Conservation (phyloP, 2,888 invertebrate genomes). For the Hypercompe scribonia region DNA sequence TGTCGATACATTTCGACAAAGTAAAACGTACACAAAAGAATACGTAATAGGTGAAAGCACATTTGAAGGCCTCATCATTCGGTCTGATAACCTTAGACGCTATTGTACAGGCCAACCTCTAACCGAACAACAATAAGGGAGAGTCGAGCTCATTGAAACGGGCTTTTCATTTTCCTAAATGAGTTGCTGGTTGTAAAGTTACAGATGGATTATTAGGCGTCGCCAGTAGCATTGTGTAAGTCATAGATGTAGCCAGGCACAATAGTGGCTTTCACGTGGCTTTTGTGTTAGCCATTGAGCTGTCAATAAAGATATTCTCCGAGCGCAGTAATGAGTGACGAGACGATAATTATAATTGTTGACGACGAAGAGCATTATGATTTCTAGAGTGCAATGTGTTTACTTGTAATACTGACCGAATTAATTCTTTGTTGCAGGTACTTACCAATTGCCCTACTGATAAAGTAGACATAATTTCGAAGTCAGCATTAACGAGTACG, state of each 20-base stretch:
- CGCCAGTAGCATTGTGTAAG: slow-evolving; percentile 73
- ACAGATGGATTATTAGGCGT: slow-evolving; percentile 75
- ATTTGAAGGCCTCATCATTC: slow-evolving; percentile 80
- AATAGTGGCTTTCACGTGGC: slow-evolving; percentile 76
- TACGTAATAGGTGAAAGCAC: slow-evolving; percentile 82
- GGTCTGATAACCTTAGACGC: slow-evolving; percentile 82
- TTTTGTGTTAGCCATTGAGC: slow-evolving; percentile 69
- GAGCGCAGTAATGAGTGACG: slow-evolving; percentile 65
- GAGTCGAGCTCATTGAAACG: slow-evolving; percentile 72
- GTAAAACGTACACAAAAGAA: slow-evolving; percentile 69
- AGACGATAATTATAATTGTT: slow-evolving; percentile 69
- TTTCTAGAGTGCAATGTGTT: slow-evolving; percentile 55
- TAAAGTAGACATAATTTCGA: slow-evolving; percentile 35
- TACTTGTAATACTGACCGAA: slow-evolving; percentile 34
- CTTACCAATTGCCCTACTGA: slow-evolving; percentile 43
- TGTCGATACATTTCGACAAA: slow-evolving; percentile 53
- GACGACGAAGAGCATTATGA: slow-evolving; percentile 55
- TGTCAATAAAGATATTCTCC: slow-evolving; percentile 78
- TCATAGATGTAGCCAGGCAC: slow-evolving; percentile 67
- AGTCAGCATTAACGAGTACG: slow-evolving; percentile 35
- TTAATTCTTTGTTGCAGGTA: slow-evolving; percentile 36
- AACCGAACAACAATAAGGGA: slow-evolving; percentile 73
- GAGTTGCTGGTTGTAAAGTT: slow-evolving; percentile 74
- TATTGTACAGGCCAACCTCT: slow-evolving; percentile 74
- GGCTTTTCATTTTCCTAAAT: slow-evolving; percentile 83